Evolutionary conservation across 2,797 vertebrate species (phyloP).

Genomic region (Rhynchotus rufescens): DNA sequence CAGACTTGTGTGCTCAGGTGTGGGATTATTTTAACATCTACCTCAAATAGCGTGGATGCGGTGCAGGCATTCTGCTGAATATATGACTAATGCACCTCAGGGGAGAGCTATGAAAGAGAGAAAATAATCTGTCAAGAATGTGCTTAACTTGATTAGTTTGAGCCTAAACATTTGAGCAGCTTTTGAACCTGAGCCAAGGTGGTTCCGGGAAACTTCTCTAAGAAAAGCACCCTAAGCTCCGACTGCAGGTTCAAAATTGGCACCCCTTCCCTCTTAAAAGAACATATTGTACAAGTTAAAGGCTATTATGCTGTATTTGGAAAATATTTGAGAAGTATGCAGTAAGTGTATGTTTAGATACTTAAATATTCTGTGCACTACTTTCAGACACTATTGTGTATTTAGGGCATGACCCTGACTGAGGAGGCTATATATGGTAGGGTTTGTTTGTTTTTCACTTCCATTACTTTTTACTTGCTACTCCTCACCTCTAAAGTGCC

Average conservation of each 20-base stretch:
- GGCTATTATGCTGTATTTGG: not conserved
- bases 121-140: slow-evolving; percentile 32
- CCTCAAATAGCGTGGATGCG: not conserved
- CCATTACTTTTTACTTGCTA: not conserved
- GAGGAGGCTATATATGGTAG: not conserved
- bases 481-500: not conserved
- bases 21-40: slow-evolving; percentile 41
- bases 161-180: slow-evolving; percentile 40
- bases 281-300: not conserved
- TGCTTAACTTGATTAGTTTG: slow-evolving; percentile 16
- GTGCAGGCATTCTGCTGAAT: not conserved
- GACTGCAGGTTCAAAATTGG: not conserved
- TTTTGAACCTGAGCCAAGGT: not conserved
- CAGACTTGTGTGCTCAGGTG: slow-evolving; percentile 6
- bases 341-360: not conserved
- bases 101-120: not conserved
- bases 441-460: not conserved
- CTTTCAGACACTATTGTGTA: not conserved
- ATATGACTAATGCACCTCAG: slow-evolving; percentile 25
- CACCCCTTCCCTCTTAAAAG: not conserved
- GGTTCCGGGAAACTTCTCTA: slow-evolving; percentile 1
- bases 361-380: not conserved
- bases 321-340: not conserved
- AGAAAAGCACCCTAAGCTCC: not conserved
- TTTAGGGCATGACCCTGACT: not conserved